phyloP scores from a whole-genome alignment of 2,797 vertebrate genomes.

The Clarias platycephalus region DNA sequence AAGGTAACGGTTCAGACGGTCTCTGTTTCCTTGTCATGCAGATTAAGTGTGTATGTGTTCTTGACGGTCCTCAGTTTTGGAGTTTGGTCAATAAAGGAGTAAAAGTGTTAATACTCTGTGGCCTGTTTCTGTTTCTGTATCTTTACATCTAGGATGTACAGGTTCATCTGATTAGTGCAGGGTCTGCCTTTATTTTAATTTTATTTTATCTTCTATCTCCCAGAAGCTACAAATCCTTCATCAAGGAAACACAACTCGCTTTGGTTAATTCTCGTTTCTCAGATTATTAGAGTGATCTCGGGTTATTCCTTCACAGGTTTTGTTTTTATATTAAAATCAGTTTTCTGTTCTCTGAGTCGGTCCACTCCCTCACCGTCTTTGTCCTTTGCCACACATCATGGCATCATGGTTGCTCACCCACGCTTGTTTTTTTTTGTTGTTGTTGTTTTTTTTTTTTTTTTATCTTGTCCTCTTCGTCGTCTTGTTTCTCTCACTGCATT shows the following conservation, averaged over 20 bases:
- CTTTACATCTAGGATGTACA: conserved; percentile 66
- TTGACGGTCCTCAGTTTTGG: background rate
- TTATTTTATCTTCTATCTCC: conserved; percentile 7
- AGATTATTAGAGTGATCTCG: conserved; percentile 30
- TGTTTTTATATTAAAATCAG: conserved; percentile 4
- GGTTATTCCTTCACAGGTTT: conserved; percentile 47
- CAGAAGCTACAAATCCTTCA: conserved; percentile 24
- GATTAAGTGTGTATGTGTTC: background rate
- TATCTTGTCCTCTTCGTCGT: background rate
- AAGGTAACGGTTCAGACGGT: background rate
- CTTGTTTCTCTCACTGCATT: conserved; percentile 45
- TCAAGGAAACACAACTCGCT: background rate
- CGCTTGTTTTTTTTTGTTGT: conserved; percentile 48
- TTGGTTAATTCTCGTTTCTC: conserved; percentile 31
- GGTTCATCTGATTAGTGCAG: conserved; percentile 72
- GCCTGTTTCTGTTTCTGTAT: conserved; percentile 30
- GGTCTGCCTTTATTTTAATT: conserved; percentile 56
- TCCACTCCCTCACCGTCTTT: conserved; percentile 57
- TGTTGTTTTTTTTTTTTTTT: background rate
- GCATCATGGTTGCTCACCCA: conserved; percentile 43
- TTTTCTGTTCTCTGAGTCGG: conserved; percentile 34
- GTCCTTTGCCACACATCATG: conserved; percentile 68
- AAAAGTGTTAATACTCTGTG: conserved; percentile 11
- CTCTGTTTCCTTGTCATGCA: background rate
- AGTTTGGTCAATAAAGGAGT: background rate